Evolutionary conservation across 2,888 invertebrate species (phyloP).

Genomic region (Eupithecia subfuscata): DNA sequence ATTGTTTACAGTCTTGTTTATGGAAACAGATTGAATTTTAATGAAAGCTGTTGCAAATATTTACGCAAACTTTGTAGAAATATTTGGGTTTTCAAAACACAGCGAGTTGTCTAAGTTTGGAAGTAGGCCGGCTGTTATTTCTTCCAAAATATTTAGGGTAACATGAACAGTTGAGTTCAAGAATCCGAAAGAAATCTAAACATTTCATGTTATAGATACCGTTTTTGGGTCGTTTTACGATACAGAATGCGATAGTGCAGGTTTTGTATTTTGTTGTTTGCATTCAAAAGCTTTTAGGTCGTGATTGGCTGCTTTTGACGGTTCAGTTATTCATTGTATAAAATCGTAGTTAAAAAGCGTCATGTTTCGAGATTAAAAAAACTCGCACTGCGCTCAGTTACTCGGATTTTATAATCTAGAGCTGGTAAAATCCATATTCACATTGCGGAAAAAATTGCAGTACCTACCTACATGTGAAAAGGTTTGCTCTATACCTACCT

Average conservation of each 20-base stretch:
- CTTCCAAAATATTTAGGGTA: slow-evolving; percentile 22
- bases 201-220: neutral
- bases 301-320: neutral
- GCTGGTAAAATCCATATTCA: neutral
- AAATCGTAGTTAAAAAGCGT: neutral
- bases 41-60: slow-evolving; percentile 16
- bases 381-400: neutral
- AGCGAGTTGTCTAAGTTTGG: slow-evolving; percentile 18
- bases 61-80: slow-evolving; percentile 19
- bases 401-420: neutral
- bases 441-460: neutral
- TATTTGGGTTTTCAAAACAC: slow-evolving; percentile 22
- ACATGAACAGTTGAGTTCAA: neutral
- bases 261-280: neutral
- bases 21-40: slow-evolving; percentile 14
- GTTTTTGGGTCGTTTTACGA: neutral
- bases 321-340: neutral
- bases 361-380: neutral
- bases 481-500: neutral
- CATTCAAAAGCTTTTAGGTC: neutral
- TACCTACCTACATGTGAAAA: too few species aligned
- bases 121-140: slow-evolving; percentile 24
- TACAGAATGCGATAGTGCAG: neutral
- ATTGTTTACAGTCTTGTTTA: slow-evolving; percentile 32
- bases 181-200: slow-evolving; percentile 1